Evolutionary conservation across 1,140 invertebrate species (phyloP), one percentile per base, ranked within the genome.

Genomic region (Lithobius niger): DNA sequence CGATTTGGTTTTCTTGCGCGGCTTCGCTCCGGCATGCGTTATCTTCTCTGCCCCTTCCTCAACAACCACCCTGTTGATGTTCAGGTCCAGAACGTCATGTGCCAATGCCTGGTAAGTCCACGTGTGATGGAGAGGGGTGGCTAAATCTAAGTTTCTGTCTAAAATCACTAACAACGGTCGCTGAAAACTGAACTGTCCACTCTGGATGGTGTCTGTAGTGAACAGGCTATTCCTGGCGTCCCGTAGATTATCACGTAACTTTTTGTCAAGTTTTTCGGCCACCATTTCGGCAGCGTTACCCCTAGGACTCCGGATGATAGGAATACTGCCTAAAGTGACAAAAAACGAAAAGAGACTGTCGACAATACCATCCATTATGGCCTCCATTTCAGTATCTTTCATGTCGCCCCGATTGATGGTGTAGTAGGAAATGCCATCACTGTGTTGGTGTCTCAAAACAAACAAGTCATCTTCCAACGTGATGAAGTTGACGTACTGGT

Each of bases 401-500:
- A 92, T 90, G 66, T 95, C 89, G 6, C 88, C 90, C 66, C 84
- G 80, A 71, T 99, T 98, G 40, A 99, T 87, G 16, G 91, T 87
- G 77, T 96, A 96, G 75, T 96, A 98, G 6, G 91, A 95, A 58
- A 97, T 77, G 28, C 79, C 69, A 61, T 95, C 88, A 63, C 86
- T 86, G 64, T 90, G 87, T 70, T 94, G 89, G 71, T 96, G 87
- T 67, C 85, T 82, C 54, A 99, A 74, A 57, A 92, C 82, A 73
- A 98, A 99, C 70, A 99, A 79, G 69, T 99, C 93, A 73, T 99
- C 93, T 77, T 99, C 97, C 53, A 99, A 73, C 27, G 88, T 88
- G 63, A 99, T 97, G 68, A 99, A 99, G 75, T 98, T 97, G 27
- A 97, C 76, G 79, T 98, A 98, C 70, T 99, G 96, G 72, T 97